Evolutionary conservation across 1,140 invertebrate genomes (phyloP), one percentile per base, ranked within the genome.

Genomic region (Elymnias hypermnestra): DNA sequence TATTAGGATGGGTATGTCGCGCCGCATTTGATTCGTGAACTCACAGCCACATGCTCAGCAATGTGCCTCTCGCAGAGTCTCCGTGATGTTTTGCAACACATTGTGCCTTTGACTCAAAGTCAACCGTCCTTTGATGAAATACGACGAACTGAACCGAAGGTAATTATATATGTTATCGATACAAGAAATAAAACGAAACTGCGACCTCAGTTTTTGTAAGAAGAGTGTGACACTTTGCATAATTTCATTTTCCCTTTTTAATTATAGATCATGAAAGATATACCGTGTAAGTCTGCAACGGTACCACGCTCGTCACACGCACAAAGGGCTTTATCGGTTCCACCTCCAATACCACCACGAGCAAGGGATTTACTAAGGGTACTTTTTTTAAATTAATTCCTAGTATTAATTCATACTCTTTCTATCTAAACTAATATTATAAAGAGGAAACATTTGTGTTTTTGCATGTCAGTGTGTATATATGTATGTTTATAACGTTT

Each of bases 1-100:
- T n/a, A n/a, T n/a, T 28, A 82, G 76, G 74, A 76, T n/a, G 78
- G 81, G 3, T 52, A 57, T 12, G 73, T 85, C 3, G 69, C 73
- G 1, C 18, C 41, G 1, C 33, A 56, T 6, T 64, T 69, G 14
- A 54, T 75, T 1, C 69, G 73, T 1, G 82, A 82, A 22, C 26
- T 85, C 40, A 72, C 71, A 0, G 51, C 82, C 0, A 73, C 70
- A 1, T 78, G 76, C 28, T 63, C 73, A 0, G 77, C 82, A 3
- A 53, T 85, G 61, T 85, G 82, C 26, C 53, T 57, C 3, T 72
- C 77, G 1, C 60, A 66, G 7, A 83, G 71, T 38, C 55, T 85
- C 3, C 68, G 71, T 3, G 78, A 83, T 13, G 73, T 85, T 0
- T 44, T 85, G 31, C 71, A 85, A n/a, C 73, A 82, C 45, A 64